These are phyloP conservation scores for Lycocerus yunnanus DNA, from an alignment of 2,888 invertebrate genomes.

Conservation along the genomic window DNA sequence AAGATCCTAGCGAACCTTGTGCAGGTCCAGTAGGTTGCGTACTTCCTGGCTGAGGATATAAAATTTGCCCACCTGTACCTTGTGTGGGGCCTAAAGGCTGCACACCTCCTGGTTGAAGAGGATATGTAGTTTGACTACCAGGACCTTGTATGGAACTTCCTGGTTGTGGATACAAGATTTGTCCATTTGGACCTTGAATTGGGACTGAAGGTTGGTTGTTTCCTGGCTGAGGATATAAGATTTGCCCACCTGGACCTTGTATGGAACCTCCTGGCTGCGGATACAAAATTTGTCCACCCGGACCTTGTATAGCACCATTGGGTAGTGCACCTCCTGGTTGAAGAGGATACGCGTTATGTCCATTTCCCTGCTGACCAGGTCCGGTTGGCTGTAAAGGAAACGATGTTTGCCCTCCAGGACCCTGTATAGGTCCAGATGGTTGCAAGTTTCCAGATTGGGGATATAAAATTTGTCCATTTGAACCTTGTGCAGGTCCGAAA, in stretches of 20 bases:
- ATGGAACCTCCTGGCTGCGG: neutral
- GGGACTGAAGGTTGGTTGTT: no score
- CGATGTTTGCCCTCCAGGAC: neutral
- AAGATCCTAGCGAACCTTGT: slow-evolving; percentile 11
- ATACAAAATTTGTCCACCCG: slow-evolving; percentile 8
- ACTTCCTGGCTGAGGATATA: neutral
- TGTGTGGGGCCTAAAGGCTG: slow-evolving; percentile 1
- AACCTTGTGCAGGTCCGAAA: neutral
- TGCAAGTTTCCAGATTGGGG: neutral
- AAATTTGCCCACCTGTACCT: slow-evolving; percentile 5
- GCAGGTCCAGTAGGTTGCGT: neutral
- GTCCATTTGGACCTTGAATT: neutral
- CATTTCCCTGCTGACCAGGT: neutral
- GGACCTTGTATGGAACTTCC: neutral
- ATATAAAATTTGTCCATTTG: neutral
- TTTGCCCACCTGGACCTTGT: no score
- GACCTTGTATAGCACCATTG: slow-evolving; percentile 3
- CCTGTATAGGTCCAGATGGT: neutral
- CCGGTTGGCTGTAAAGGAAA: slow-evolving; percentile 9
- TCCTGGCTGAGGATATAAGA: no score
- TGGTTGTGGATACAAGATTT: neutral
- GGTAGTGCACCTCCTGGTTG: neutral
- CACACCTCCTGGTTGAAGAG: neutral
- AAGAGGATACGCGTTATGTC: neutral
- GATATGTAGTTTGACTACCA: slow-evolving; percentile 15